Evolutionary conservation across 2,888 invertebrate genomes (phyloP).

Genomic region (Cordilura impudica): DNA sequence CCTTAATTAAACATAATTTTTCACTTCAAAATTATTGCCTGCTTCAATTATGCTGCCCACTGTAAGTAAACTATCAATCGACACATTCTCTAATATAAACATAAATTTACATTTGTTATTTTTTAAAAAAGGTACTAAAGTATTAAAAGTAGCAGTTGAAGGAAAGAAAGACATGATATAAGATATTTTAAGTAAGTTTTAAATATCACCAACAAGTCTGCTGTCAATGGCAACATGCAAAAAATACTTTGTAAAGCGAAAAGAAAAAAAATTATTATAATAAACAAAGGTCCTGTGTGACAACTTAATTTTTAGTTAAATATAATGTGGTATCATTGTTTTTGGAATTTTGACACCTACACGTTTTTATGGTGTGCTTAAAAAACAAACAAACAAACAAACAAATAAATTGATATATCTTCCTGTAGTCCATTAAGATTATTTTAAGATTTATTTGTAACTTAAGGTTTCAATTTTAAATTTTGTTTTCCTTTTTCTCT

Average conservation of each 20-base stretch:
- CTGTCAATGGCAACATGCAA: constrained; percentile 46
- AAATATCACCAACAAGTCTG: constrained; percentile 57
- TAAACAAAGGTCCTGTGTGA: constrained; percentile 52
- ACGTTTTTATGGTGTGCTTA: not conserved
- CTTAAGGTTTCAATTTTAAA: not conserved
- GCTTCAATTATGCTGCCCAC: not conserved
- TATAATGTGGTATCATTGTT: constrained; percentile 3
- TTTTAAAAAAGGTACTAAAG: constrained; percentile 7
- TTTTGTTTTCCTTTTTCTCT: not conserved
- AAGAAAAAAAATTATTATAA: constrained; percentile 7
- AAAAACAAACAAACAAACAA: constrained; percentile 5
- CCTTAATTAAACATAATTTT: not conserved
- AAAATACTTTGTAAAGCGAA: constrained; percentile 19
- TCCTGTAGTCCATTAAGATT: constrained; percentile 46
- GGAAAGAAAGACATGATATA: constrained; percentile 53
- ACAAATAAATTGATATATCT: constrained; percentile 29
- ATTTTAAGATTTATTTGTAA: constrained; percentile 27
- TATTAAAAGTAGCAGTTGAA: constrained; percentile 7
- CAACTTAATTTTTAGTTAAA: constrained; percentile 58
- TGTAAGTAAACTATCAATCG: constrained; percentile 21
- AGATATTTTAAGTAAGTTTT: constrained; percentile 60
- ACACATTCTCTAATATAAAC: constrained; percentile 34
- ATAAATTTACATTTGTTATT: constrained; percentile 52
- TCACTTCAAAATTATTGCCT: not conserved
- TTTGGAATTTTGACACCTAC: constrained; percentile 44